Percentiles rank a stretch among this genome's conserved stretches.
Evolutionary conservation across 2,888 invertebrate genomes (phyloP).

Genomic region (Cheiracanthium punctorium): DNA sequence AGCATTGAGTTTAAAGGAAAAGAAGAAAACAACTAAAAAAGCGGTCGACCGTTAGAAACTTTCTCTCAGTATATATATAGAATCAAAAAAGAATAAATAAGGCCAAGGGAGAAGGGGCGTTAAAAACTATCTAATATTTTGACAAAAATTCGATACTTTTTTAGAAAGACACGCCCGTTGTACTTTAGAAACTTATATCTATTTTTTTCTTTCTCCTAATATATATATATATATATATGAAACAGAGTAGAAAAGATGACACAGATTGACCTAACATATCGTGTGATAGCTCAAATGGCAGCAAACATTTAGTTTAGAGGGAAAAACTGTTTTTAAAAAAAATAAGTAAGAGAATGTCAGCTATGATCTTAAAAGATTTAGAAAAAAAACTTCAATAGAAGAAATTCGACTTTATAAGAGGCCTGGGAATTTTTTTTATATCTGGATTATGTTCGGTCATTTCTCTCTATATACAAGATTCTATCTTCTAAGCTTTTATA

Average conservation of each 20-base stretch:
- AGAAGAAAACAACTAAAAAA: slow-evolving; percentile 47
- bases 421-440: slow-evolving; percentile 42
- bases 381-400: slow-evolving; percentile 38
- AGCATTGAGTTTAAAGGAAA: slow-evolving; percentile 21
- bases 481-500: slow-evolving; percentile 36
- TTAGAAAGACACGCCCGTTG: not conserved
- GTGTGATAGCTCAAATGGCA: slow-evolving; percentile 46
- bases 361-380: slow-evolving; percentile 26
- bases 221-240: not conserved
- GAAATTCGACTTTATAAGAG: slow-evolving; percentile 63
- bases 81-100: slow-evolving; percentile 35
- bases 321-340: slow-evolving; percentile 26
- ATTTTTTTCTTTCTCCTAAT: not conserved
- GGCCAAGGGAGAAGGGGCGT: not conserved
- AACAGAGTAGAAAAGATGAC: not conserved
- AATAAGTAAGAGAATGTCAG: not conserved
- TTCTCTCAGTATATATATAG: slow-evolving; percentile 38
- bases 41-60: slow-evolving; percentile 46
- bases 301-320: slow-evolving; percentile 54
- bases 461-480: slow-evolving; percentile 48
- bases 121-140: slow-evolving; percentile 52
- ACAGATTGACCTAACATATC: slow-evolving; percentile 15
- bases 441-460: slow-evolving; percentile 40
- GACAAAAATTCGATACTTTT: slow-evolving; percentile 64
- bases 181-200: not conserved